Evolutionary conservation across 1,140 invertebrate genomes (phyloP), one percentile per base, ranked within the genome.

Genomic region (Papilio polyxenes): DNA sequence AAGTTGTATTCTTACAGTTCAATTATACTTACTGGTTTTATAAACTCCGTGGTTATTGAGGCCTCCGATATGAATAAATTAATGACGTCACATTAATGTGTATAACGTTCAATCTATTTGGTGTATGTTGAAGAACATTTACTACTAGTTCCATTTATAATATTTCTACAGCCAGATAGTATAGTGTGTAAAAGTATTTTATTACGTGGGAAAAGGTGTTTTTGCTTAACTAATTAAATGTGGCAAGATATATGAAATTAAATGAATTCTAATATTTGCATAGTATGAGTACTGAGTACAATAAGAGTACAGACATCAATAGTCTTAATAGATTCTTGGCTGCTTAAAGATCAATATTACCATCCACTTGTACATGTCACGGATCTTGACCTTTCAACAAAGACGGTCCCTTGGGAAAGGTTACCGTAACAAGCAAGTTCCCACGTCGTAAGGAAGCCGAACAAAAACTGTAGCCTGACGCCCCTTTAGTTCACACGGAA

Each of bases 311-410:
- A 2, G 23, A 10, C 31, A 65, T 65, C 9, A 13, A 53, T 8
- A 13, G 51, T 31, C 7, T 72, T 0, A 4, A 72, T 72, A 37
- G 11, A 37, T 72, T 5, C 15, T 15, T 72, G 65, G 31, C 65
- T 37, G 31, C 31, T 13, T 15, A 37, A 72, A 72, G 31, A 31
- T 37, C 13, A 72, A 72, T 65, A 37, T 13, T 13, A 37, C 10
- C 13, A 31, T 31, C 23, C 23, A 72, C 65, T 37, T 72, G 48
- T 75, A 49, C 17, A 20, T 4, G 65, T 75, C 49, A 53, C n/a
- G 75, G 44, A 53, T 77, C 75, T 77, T 77, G 75, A 77, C 75
- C 75, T 77, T 77, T 77, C 10, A 77, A 77, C 75, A 77, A 77
- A 53, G 75, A n/a, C 75, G 48, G 9, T 77, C 75, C 75, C 75